Evolutionary conservation across 37 sponge, comb jelly and placozoan species (phyloP).

Genomic region (Geodia barretti): DNA sequence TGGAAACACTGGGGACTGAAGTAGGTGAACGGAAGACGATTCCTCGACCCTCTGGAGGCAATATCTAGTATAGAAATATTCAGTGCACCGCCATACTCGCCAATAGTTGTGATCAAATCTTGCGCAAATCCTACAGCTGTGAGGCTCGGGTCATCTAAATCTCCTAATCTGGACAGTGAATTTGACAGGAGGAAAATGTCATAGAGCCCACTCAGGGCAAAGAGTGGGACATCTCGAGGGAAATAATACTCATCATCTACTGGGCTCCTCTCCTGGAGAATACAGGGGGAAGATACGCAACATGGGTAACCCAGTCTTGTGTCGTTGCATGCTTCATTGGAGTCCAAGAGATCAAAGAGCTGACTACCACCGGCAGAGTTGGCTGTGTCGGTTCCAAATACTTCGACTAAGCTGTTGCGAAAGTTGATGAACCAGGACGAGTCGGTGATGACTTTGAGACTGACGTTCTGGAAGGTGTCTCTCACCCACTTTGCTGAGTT

Average conservation of each 20-base stretch:
- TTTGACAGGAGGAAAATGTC: slow-evolving; percentile 70
- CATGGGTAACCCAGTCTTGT: slow-evolving; percentile 55
- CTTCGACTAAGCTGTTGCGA: slow-evolving; percentile 28
- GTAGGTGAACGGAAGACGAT: background rate
- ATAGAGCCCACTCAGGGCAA: slow-evolving; percentile 58
- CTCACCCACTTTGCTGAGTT: slow-evolving; percentile 68
- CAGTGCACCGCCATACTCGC: slow-evolving; percentile 91
- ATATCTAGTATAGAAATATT: slow-evolving; percentile 51
- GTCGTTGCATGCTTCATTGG: slow-evolving; percentile 28
- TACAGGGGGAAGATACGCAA: slow-evolving; percentile 65
- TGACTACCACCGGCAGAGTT: background rate
- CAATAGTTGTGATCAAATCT: slow-evolving; percentile 13
- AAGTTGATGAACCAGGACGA: slow-evolving; percentile 94
- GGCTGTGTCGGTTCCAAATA: background rate
- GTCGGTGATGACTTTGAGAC: slow-evolving; percentile 50
- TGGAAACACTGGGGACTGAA: background rate
- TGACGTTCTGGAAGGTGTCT: background rate
- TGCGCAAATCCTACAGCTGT: background rate
- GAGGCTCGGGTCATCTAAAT: background rate
- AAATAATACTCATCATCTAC: slow-evolving; percentile 3
- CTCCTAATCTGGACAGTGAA: background rate
- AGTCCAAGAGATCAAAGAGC: background rate
- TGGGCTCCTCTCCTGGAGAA: slow-evolving; percentile 32
- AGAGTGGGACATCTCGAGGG: slow-evolving; percentile 46
- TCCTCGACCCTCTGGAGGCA: background rate